Percentiles rank a stretch among this genome's conserved stretches.
phyloP scores from a whole-genome alignment of 2,113 vertebrate genomes.

The Neodon shergylaensis region DNA sequence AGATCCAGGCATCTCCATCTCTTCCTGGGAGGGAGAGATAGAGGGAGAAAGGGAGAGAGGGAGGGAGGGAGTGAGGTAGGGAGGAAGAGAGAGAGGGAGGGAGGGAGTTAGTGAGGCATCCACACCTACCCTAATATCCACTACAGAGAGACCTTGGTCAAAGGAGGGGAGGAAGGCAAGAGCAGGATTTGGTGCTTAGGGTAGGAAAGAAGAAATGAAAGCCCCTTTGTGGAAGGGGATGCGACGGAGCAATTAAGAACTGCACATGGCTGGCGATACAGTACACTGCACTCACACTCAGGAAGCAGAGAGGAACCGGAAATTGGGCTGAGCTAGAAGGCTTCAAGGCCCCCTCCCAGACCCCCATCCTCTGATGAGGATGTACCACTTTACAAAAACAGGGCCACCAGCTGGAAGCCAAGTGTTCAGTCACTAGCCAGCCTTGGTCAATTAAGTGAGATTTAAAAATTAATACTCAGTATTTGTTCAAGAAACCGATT shows the following conservation, averaged over 20 bases:
- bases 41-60: background rate
- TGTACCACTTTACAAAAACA: too few relatives aligned
- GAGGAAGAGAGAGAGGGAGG: background rate
- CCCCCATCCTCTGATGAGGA: too few relatives aligned
- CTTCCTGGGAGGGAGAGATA: background rate
- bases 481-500: background rate
- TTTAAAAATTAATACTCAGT: background rate
- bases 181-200: background rate
- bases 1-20: background rate
- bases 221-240: background rate
- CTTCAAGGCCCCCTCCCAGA: too few relatives aligned
- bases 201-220: background rate
- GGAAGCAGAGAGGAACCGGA: too few relatives aligned
- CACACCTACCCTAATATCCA: background rate
- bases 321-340: too few relatives aligned
- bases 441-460: background rate
- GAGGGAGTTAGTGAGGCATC: background rate
- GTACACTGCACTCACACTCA: too few relatives aligned
- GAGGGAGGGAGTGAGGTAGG: background rate
- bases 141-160: background rate
- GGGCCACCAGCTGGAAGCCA: too few relatives aligned
- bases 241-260: background rate
- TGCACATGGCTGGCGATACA: background rate
- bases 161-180: background rate
- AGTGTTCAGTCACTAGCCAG: background rate